Conservation (phyloP, 1,140 invertebrate species). For the Orchestia grillus region DNA sequence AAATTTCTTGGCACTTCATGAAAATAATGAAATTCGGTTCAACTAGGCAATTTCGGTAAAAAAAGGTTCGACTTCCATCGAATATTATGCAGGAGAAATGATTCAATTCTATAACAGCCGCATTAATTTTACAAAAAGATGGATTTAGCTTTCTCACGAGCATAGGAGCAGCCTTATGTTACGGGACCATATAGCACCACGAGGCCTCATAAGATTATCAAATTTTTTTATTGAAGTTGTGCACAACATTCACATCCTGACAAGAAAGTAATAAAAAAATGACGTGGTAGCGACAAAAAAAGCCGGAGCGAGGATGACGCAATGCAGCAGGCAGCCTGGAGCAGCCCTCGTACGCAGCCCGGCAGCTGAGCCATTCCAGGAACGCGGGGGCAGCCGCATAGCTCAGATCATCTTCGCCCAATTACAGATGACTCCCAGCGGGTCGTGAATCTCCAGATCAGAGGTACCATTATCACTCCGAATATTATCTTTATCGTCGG, state of each 20-base stretch:
- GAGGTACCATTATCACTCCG: neutral
- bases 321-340: neutral
- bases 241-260: neutral
- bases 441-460: constrained; percentile 13
- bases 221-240: neutral
- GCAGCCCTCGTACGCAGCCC: no score
- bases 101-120: no score
- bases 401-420: neutral
- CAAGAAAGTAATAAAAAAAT: neutral
- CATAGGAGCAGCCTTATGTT: no score
- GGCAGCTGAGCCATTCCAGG: neutral
- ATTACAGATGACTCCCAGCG: neutral
- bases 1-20: neutral
- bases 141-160: no score
- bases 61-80: no score
- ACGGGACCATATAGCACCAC: no score
- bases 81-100: no score
- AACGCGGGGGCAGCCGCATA: neutral
- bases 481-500: neutral
- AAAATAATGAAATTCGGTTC: neutral
- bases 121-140: no score
- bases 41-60: neutral
- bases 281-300: neutral
- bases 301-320: neutral
- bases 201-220: no score